A percentile compares a stretch with the other conserved stretches of the same genome.
Evolutionary conservation across 1,140 invertebrate species (phyloP).

Genomic region (Euwallacea similis): DNA sequence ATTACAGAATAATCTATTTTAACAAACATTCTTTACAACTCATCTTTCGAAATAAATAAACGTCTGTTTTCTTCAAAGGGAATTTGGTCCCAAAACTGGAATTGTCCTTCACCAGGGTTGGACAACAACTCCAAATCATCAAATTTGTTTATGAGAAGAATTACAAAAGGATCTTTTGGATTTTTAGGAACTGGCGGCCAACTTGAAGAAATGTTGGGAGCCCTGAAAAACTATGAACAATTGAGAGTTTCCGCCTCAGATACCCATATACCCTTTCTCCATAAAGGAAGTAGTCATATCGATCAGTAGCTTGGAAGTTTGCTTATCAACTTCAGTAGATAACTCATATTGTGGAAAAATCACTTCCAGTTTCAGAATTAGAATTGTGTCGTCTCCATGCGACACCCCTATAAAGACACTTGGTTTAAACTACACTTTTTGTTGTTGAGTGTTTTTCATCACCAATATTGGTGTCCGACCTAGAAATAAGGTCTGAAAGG

Average conservation of each 20-base stretch:
- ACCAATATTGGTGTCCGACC: conserved; percentile 42
- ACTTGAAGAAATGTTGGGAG: background rate
- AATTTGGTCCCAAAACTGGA: too few relatives aligned
- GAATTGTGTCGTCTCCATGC: conserved; percentile 47
- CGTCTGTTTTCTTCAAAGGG: too few relatives aligned
- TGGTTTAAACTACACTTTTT: too few relatives aligned
- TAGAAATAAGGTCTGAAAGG: conserved; percentile 35
- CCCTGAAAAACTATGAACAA: background rate
- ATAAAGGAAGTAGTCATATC: conserved; percentile 40
- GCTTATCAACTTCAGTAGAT: conserved; percentile 40
- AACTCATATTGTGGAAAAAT: conserved; percentile 26
- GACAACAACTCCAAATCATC: too few relatives aligned
- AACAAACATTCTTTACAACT: too few relatives aligned
- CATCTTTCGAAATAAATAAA: too few relatives aligned
- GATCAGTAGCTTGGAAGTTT: conserved; percentile 40
- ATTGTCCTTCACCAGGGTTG: too few relatives aligned
- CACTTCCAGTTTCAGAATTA: conserved; percentile 35
- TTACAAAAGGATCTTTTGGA: too few relatives aligned
- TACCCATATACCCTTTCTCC: conserved; percentile 36
- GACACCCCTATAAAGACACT: conserved; percentile 29
- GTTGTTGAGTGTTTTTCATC: background rate
- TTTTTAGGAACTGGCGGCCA: too few relatives aligned
- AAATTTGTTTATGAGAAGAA: too few relatives aligned
- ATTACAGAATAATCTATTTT: too few relatives aligned
- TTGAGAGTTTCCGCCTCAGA: too few relatives aligned